A percentile compares a stretch with the other conserved stretches of the same genome.
Evolutionary conservation across 2,113 vertebrate genomes (phyloP).

Genomic region (Prionailurus bengalensis): DNA sequence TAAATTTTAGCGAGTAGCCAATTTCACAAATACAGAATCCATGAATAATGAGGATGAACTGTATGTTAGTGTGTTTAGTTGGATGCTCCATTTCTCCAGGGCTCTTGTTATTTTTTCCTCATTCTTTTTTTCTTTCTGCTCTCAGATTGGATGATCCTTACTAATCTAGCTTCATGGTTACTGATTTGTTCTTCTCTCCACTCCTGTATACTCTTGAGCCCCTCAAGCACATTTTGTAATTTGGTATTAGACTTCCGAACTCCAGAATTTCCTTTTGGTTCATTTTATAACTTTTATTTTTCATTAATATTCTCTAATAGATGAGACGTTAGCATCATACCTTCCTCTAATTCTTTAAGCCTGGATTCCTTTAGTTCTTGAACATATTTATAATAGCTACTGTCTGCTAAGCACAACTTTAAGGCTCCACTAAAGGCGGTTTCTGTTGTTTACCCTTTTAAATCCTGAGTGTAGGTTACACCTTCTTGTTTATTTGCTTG

Average conservation of each 20-base stretch:
- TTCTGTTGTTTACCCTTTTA: background rate
- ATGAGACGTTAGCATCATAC: background rate
- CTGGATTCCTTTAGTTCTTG: background rate
- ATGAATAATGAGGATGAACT: background rate
- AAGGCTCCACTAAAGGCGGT: background rate
- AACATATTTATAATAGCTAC: background rate
- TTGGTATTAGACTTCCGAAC: background rate
- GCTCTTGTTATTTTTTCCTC: background rate
- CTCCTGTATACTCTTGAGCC: background rate
- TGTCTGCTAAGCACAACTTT: background rate
- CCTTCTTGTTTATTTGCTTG: background rate
- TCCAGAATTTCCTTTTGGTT: slow-evolving; percentile 5
- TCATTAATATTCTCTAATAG: background rate
- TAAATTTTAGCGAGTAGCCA: background rate
- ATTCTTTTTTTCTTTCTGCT: background rate
- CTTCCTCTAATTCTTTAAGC: background rate
- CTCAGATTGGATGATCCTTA: background rate
- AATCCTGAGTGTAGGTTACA: background rate
- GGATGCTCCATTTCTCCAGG: background rate
- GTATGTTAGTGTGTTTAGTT: background rate
- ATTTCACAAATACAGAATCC: background rate
- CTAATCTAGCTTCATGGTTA: background rate
- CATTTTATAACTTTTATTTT: background rate
- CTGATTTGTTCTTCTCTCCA: background rate
- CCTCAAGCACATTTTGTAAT: background rate